phyloP scores from a whole-genome alignment of 2,888 invertebrate species.

The Trachelus tabidus region DNA sequence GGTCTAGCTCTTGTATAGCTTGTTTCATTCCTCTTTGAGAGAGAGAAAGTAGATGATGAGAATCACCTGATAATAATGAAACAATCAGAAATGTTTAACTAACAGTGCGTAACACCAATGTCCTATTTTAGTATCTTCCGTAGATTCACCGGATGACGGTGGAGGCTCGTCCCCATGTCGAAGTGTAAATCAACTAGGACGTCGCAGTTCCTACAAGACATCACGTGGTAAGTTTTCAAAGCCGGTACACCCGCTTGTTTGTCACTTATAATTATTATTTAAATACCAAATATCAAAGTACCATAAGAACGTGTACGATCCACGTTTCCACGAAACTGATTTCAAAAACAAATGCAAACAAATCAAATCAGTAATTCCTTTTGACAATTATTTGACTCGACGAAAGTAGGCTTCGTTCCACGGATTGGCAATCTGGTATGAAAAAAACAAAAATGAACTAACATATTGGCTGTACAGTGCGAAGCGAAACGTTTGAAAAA shows the following conservation, averaged over 20 bases:
- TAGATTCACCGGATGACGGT: conserved; percentile 81
- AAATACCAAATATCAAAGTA: conserved; percentile 11
- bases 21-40: background rate
- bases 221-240: conserved; percentile 78
- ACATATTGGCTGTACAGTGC: background rate
- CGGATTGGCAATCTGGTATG: conserved; percentile 45
- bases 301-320: conserved; percentile 29
- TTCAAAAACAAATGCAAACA: background rate
- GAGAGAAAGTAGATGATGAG: background rate
- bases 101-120: conserved; percentile 13
- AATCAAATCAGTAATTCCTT: background rate
- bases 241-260: background rate
- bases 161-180: conserved; percentile 79
- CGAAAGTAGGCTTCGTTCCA: conserved; percentile 45
- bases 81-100: background rate
- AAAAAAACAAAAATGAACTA: conserved; percentile 8
- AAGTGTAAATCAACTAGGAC: conserved; percentile 75
- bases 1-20: background rate
- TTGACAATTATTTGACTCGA: conserved; percentile 40
- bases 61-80: background rate
- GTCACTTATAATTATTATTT: background rate
- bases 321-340: conserved; percentile 27
- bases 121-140: conserved; percentile 66
- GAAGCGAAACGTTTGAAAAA: background rate
- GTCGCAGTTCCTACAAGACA: conserved; percentile 88